Percentiles rank a stretch among this genome's conserved stretches.
phyloP scores from a whole-genome alignment of 2,113 vertebrate genomes.

The Dipodomys spectabilis region DNA sequence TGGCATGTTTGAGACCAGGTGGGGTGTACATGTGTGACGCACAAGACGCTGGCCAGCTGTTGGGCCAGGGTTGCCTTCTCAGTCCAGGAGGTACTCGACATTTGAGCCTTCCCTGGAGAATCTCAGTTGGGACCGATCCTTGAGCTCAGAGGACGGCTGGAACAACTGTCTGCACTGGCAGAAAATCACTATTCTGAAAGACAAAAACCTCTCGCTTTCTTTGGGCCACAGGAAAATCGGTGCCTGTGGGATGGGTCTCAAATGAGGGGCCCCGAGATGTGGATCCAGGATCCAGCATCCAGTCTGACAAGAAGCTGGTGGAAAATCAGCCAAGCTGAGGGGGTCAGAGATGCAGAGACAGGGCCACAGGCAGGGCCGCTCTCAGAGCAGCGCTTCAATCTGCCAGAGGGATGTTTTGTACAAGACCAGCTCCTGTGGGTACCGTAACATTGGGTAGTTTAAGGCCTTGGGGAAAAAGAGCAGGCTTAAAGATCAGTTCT shows the following conservation, averaged over 20 bases:
- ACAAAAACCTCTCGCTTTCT: constrained; percentile 46
- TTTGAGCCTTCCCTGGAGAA: constrained; percentile 64
- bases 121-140: constrained; percentile 49
- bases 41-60: background rate
- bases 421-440: background rate
- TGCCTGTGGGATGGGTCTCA: constrained; percentile 6
- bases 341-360: background rate
- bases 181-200: constrained; percentile 68
- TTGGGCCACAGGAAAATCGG: constrained; percentile 13
- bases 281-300: background rate
- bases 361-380: background rate
- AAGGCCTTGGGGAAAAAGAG: background rate
- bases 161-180: background rate
- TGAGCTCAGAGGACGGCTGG: constrained; percentile 48
- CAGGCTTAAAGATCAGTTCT: background rate
- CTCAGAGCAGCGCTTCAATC: background rate
- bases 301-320: background rate
- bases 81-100: background rate
- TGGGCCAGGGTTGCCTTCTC: background rate
- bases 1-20: no score
- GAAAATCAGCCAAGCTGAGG: background rate
- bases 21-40: background rate
- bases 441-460: background rate
- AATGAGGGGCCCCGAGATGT: constrained; percentile 7
- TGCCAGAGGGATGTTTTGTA: background rate